These are phyloP conservation scores for Pammene fasciana DNA, from an alignment of 2,888 invertebrate species.

Conservation along the genomic window DNA sequence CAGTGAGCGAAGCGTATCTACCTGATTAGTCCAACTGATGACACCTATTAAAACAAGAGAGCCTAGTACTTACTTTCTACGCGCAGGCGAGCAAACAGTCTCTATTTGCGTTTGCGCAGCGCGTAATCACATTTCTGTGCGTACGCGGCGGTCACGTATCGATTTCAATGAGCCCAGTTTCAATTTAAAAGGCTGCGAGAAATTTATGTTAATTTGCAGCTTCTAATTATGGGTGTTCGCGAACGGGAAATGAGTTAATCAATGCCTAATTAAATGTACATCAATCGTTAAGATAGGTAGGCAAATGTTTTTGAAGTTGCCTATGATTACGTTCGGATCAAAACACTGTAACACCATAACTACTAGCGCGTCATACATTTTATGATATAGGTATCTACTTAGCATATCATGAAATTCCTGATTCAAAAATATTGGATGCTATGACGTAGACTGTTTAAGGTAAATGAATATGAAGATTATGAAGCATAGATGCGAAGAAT, in stretches of 20 bases:
- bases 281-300: too few relatives aligned
- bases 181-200: slow-evolving; percentile 40
- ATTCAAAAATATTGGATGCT: too few relatives aligned
- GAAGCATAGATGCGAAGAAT: too few relatives aligned
- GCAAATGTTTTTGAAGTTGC: too few relatives aligned
- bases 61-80: slow-evolving; percentile 65
- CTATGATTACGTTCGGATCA: too few relatives aligned
- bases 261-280: not conserved
- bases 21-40: not conserved
- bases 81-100: slow-evolving; percentile 55
- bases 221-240: slow-evolving; percentile 1
- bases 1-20: not conserved
- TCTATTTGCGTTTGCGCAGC: slow-evolving; percentile 53
- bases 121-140: slow-evolving; percentile 42
- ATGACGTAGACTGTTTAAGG: too few relatives aligned
- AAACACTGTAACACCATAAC: too few relatives aligned
- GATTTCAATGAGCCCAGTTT: slow-evolving; percentile 42
- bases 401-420: too few relatives aligned
- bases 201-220: slow-evolving; percentile 34
- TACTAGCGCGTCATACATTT: too few relatives aligned
- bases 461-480: too few relatives aligned
- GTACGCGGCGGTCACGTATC: slow-evolving; percentile 44
- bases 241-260: not conserved
- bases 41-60: not conserved
- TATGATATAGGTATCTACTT: too few relatives aligned